Evolutionary conservation across 2,113 vertebrate species (phyloP).

Genomic region (Poecile atricapillus): DNA sequence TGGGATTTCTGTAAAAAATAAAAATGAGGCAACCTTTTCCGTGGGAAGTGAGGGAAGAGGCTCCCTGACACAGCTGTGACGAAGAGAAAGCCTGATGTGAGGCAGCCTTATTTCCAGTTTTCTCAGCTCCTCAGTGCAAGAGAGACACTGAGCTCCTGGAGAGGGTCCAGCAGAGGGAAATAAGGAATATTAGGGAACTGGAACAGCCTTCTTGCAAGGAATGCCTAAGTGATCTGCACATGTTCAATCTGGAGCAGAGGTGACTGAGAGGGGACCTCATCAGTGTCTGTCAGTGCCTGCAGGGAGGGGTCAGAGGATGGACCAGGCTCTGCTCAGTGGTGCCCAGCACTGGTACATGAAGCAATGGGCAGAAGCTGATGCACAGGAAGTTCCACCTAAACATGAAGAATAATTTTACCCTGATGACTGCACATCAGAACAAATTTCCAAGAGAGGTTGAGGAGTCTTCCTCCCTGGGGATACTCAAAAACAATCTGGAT

Average conservation of each 20-base stretch:
- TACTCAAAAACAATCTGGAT: background rate
- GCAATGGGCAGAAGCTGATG: background rate
- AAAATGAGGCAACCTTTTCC: background rate
- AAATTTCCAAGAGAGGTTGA: too few relatives aligned
- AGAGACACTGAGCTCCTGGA: fast-evolving
- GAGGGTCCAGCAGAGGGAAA: background rate
- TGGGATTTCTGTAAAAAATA: background rate
- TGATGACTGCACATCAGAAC: background rate
- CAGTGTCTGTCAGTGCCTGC: background rate
- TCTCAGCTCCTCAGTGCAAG: background rate
- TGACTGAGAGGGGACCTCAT: background rate
- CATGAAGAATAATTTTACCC: background rate
- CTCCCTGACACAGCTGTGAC: background rate
- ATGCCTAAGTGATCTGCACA: too few relatives aligned
- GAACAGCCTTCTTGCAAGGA: background rate
- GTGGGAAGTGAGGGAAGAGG: background rate
- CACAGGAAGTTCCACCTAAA: background rate
- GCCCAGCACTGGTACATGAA: background rate
- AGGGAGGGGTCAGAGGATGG: background rate
- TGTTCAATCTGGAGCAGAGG: background rate
- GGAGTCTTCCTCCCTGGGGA: background rate
- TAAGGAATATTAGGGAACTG: background rate
- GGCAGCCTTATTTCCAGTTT: background rate
- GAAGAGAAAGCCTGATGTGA: background rate
- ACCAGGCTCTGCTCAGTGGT: background rate